A percentile compares a stretch with the other conserved stretches of the same genome.
Conservation (phyloP, 2,888 invertebrate genomes). For the Plebejus melissa region DNA sequence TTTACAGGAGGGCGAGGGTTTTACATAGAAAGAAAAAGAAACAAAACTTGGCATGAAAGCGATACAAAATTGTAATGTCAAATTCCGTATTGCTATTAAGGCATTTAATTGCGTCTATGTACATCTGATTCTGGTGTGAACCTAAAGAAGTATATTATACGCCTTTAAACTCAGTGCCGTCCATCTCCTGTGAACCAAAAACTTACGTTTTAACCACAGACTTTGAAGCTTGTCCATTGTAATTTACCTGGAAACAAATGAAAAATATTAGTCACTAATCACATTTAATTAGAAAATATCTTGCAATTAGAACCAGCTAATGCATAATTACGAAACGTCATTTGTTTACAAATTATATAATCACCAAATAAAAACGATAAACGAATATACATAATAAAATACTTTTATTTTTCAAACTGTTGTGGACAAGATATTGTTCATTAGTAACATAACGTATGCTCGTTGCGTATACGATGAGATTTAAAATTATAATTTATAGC, state of each 20-base stretch:
- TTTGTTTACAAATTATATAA: not conserved
- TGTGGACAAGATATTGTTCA: constrained; percentile 31
- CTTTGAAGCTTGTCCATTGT: not conserved
- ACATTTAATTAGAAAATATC: not conserved
- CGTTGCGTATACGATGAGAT: constrained; percentile 52
- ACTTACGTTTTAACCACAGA: not conserved
- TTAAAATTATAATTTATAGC: constrained; percentile 74
- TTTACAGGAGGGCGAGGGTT: not conserved
- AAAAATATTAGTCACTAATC: not conserved
- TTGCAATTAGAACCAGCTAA: not conserved
- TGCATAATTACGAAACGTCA: not conserved
- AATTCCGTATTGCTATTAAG: no score
- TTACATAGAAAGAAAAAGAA: no score
- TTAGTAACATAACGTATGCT: constrained; percentile 33
- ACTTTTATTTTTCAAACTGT: not conserved
- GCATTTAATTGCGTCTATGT: no score
- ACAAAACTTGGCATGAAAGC: no score
- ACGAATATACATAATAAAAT: constrained; percentile 1
- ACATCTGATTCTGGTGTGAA: no score
- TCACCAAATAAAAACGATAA: not conserved
- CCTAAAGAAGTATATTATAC: no score
- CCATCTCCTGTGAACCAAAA: not conserved
- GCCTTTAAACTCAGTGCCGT: no score
- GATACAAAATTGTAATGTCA: no score
- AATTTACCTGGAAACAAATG: not conserved